Base-by-base conservation (phyloP, 2,113 vertebrate genomes). In the Antennarius striatus region DNA sequence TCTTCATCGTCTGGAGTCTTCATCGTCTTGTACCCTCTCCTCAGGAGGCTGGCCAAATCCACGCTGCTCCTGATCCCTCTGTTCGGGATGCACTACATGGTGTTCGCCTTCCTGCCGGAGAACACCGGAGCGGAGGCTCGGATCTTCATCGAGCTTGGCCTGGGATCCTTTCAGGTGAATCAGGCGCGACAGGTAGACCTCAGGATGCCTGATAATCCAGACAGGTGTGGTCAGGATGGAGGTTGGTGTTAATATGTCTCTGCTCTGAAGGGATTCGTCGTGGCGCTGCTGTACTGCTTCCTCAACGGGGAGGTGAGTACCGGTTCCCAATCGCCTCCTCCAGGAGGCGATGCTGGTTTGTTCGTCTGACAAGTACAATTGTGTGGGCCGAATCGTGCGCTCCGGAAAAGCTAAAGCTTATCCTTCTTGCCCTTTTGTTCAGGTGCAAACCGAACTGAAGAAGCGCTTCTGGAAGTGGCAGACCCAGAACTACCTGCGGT, bases 51-150 rank as follows among this genome's bases (percentile, higher is more conserved):
- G 84, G 94, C 96, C 43, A 96, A 96, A 48, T 99, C 97, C 71
- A 99, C 95, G 0, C 89, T 99, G 43, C 93, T 99, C 12, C 94
- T 99, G 72, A 97, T 99, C 74, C 97, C 97, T 6, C 94, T 99
- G 69, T 98, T 99, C 1, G 97, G 97, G 66, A 88, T 96, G 68
- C 96, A 98, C 86, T 98, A 99, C 81, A 95, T 96, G 56, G 78
- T 98, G 74, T 99, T 98, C 0, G 96, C 94, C 60, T 95, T 99
- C 78, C 94, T 96, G 65, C 96, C 96, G 0, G 96, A 96, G 45
- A 90, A 94, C 0, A 88, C 93, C 0, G 93, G 88, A 45, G 83
- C 95, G 71, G 93, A 96, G 53, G 92, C 95, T 1, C 93, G 95
- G 17, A 84, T 97, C 55, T 94, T 95, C 82, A 96, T 99, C 0